Percentiles rank a stretch among this genome's conserved stretches.
These are phyloP conservation scores for Hemicordylus capensis DNA, from an alignment of 2,113 vertebrate genomes.

Conservation along the genomic window DNA sequence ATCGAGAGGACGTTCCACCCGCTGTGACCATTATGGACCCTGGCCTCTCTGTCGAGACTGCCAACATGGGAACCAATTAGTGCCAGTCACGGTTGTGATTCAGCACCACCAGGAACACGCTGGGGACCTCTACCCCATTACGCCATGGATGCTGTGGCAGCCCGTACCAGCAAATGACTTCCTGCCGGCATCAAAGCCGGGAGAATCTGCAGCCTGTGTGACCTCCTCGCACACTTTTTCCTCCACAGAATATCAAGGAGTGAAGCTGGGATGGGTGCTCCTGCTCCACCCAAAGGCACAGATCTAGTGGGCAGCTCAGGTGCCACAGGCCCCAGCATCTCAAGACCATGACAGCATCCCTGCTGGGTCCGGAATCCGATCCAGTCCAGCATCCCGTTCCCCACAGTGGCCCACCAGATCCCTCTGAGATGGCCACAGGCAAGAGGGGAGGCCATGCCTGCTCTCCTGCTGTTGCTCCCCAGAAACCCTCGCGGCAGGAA, in stretches of 20 bases:
- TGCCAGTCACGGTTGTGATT: slow-evolving; percentile 13
- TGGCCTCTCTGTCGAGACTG: background rate
- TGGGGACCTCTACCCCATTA: background rate
- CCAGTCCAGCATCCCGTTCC: too few species aligned
- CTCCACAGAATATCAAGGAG: background rate
- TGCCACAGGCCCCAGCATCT: background rate
- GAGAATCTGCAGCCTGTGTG: background rate
- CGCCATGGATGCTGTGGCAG: background rate
- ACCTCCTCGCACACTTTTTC: background rate
- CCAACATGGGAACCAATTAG: slow-evolving; percentile 15
- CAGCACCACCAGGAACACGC: background rate
- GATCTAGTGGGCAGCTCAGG: background rate
- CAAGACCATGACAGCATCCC: too few species aligned
- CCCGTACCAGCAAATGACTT: background rate
- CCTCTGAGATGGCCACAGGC: too few species aligned
- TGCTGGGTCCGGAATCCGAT: too few species aligned
- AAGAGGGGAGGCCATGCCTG: too few species aligned
- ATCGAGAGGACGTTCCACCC: background rate
- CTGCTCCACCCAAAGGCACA: background rate
- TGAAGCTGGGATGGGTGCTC: too few species aligned
- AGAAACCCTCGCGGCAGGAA: background rate
- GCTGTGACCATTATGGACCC: background rate
- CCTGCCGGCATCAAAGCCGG: background rate
- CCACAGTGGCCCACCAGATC: too few species aligned
- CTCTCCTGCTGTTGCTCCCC: background rate